Percentiles rank a stretch among this genome's conserved stretches.
Conservation (phyloP, 1,140 invertebrate genomes). For the Drosophila bocqueti region DNA sequence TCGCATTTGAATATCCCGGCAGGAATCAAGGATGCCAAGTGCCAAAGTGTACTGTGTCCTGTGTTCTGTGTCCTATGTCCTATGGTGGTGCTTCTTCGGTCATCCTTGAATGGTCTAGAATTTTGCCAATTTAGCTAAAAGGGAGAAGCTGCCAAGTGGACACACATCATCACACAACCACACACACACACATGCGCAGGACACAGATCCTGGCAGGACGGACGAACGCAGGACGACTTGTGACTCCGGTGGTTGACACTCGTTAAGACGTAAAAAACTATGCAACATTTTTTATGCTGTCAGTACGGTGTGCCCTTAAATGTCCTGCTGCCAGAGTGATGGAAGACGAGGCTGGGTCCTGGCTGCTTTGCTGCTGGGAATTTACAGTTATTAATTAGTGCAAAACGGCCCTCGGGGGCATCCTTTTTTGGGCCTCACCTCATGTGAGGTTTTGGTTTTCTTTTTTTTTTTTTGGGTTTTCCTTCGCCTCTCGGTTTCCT, state of each 20-base stretch:
- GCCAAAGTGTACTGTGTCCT: neutral
- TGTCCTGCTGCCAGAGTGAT: conserved; percentile 5
- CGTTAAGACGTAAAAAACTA: conserved; percentile 81
- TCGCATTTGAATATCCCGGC: conserved; percentile 56
- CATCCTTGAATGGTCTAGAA: conserved; percentile 62
- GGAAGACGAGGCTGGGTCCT: conserved; percentile 2
- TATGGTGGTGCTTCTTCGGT: conserved; percentile 8
- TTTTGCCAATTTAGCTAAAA: conserved; percentile 84
- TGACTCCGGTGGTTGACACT: conserved; percentile 76
- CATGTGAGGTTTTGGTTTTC: neutral
- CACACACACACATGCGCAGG: conserved; percentile 26
- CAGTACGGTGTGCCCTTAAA: conserved; percentile 46
- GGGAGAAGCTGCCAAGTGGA: conserved; percentile 74
- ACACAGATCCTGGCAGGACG: conserved; percentile 54
- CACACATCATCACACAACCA: conserved; percentile 31
- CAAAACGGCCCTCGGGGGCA: conserved; percentile 78
- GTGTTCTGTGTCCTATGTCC: neutral
- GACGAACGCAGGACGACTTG: conserved; percentile 18
- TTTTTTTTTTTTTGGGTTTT: conserved; percentile 26
- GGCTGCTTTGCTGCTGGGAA: conserved; percentile 42
- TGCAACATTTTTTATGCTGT: conserved; percentile 79
- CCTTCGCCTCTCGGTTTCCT: conserved; percentile 14
- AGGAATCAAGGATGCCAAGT: neutral
- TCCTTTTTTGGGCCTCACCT: conserved; percentile 30
- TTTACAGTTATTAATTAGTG: conserved; percentile 82